phyloP scores from a whole-genome alignment of 2,113 vertebrate species.

The Hemiscyllium ocellatum region DNA sequence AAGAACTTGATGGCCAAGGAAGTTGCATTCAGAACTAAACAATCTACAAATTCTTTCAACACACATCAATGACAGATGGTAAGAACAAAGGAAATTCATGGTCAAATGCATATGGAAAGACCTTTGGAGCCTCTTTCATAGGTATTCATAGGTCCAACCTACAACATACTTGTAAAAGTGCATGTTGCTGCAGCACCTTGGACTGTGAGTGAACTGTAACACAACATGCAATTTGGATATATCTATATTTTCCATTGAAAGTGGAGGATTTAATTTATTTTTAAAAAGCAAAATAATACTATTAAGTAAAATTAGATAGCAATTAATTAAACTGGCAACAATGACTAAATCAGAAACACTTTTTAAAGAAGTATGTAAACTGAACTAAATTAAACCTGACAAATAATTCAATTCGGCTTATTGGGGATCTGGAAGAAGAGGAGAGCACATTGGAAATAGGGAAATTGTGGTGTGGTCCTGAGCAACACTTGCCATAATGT shows the following conservation, averaged over 20 bases:
- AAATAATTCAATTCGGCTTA: not conserved
- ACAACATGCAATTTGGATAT: not conserved
- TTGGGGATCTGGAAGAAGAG: too few relatives aligned
- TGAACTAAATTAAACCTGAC: not conserved
- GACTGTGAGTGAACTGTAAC: not conserved
- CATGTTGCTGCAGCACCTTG: not conserved
- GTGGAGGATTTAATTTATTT: not conserved
- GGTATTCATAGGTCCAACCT: not conserved
- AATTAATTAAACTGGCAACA: not conserved
- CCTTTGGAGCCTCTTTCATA: not conserved
- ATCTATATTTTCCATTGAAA: not conserved
- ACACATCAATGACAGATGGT: not conserved
- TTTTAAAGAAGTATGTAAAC: not conserved
- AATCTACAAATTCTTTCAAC: not conserved
- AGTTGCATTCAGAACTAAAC: not conserved
- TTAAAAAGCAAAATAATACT: not conserved
- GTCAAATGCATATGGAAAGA: not conserved
- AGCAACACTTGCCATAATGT: not conserved
- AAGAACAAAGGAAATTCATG: not conserved
- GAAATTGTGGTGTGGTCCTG: too few relatives aligned
- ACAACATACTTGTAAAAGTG: not conserved
- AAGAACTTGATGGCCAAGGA: not conserved
- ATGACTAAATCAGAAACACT: not conserved
- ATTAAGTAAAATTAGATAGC: not conserved
- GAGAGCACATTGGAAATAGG: not conserved